Conservation (phyloP, 2,888 invertebrate genomes). For the Harpalus rubripes region DNA sequence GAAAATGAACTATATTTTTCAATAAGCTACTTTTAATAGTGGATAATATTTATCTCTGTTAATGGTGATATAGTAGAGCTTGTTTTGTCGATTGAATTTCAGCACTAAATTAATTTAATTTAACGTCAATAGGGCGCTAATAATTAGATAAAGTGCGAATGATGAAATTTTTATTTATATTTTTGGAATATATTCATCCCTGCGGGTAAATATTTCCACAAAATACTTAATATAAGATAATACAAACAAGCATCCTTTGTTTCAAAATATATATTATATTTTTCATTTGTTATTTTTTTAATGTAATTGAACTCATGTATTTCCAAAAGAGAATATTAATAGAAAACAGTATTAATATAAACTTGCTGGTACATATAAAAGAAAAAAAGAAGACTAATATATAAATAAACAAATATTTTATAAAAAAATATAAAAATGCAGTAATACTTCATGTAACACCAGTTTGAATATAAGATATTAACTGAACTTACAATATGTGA, state of each 20-base stretch:
- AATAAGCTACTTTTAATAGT: constrained; percentile 41
- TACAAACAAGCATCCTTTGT: constrained; percentile 1
- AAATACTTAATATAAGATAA: background rate
- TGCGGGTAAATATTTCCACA: background rate
- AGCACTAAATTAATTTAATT: constrained; percentile 37
- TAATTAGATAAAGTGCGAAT: constrained; percentile 13
- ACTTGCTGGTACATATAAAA: background rate
- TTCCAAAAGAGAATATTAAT: background rate
- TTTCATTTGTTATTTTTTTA: background rate
- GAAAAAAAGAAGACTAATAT: background rate
- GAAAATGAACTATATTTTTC: constrained; percentile 26
- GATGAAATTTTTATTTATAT: constrained; percentile 12
- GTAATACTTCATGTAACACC: no score
- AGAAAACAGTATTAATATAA: background rate
- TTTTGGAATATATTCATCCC: background rate
- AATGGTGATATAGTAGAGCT: constrained; percentile 28
- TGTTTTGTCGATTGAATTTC: constrained; percentile 27
- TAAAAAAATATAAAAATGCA: no score
- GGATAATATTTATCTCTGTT: constrained; percentile 44
- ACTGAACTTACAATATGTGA: background rate
- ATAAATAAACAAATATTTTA: background rate
- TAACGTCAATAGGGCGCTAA: constrained; percentile 2
- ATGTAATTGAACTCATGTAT: background rate
- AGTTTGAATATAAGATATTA: no score
- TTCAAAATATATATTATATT: constrained; percentile 4